Conservation (phyloP, 2,797 vertebrate genomes). For the Eulemur rubriventer region DNA sequence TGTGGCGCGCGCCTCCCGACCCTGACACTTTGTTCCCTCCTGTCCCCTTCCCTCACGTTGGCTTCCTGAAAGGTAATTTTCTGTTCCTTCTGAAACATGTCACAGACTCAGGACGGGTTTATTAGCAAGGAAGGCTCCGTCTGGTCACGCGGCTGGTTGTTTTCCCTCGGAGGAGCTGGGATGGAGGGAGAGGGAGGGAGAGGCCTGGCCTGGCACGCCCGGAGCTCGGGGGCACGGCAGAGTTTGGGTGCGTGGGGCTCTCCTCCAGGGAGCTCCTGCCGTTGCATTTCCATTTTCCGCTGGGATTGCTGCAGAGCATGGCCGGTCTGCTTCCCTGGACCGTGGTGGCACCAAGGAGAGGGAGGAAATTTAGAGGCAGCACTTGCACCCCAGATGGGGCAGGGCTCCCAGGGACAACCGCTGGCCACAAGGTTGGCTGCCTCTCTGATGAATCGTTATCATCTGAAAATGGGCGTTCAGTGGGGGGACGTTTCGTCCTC, state of each 20-base stretch:
- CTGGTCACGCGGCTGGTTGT: constrained; percentile 73
- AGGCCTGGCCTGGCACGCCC: not conserved
- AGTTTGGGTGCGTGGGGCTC: not conserved
- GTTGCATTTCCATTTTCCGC: not conserved
- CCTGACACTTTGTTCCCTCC: not conserved
- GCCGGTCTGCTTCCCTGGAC: not conserved
- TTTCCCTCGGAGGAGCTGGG: constrained; percentile 62
- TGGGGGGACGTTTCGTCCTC: not conserved
- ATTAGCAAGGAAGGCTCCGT: constrained; percentile 57
- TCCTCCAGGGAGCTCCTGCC: not conserved
- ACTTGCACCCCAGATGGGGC: not conserved
- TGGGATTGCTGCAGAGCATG: not conserved
- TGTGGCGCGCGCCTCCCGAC: not conserved
- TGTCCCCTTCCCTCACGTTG: constrained; percentile 41
- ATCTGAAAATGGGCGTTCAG: not conserved
- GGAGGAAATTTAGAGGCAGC: not conserved
- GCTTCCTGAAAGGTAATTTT: constrained; percentile 76
- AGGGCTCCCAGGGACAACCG: not conserved
- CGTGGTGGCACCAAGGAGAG: not conserved
- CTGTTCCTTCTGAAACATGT: not conserved
- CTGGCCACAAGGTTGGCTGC: not conserved
- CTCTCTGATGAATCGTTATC: not conserved
- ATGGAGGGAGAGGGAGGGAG: constrained; percentile 57
- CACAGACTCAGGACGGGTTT: constrained; percentile 39
- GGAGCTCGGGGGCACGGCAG: not conserved